A percentile compares a stretch with the other conserved stretches of the same genome.
Evolutionary conservation across 1,140 invertebrate genomes (phyloP).

Genomic region (Lepidostoma basale): DNA sequence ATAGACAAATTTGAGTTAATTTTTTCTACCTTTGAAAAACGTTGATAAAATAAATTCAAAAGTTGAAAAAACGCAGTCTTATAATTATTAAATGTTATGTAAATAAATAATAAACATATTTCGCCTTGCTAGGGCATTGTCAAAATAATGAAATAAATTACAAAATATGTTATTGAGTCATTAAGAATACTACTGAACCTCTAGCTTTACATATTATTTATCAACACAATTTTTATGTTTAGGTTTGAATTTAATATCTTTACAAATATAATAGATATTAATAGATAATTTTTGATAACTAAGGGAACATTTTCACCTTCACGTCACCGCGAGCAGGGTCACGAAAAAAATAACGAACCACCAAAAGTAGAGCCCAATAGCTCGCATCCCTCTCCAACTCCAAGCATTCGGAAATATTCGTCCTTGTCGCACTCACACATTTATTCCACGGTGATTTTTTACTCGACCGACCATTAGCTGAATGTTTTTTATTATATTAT

Average conservation of each 20-base stretch:
- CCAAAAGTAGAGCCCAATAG: constrained; percentile 36
- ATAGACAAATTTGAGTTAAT: neutral
- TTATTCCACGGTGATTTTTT: constrained; percentile 41
- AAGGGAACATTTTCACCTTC: constrained; percentile 6
- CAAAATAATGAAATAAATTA: neutral
- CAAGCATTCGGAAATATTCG: neutral
- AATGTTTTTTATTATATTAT: constrained; percentile 44
- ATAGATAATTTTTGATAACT: neutral
- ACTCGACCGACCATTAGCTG: constrained; percentile 42
- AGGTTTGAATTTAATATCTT: too few relatives aligned
- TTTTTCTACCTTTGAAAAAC: neutral
- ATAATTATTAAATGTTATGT: neutral
- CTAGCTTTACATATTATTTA: neutral
- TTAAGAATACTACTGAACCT: neutral
- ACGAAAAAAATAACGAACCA: constrained; percentile 44
- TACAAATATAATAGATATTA: neutral
- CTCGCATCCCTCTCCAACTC: constrained; percentile 14
- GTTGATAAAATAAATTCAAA: too few relatives aligned
- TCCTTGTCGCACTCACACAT: constrained; percentile 36
- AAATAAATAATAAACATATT: neutral
- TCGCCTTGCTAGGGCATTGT: too few relatives aligned
- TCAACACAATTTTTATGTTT: too few relatives aligned
- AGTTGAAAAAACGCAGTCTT: too few relatives aligned
- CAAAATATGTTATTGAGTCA: neutral
- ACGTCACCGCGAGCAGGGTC: constrained; percentile 25